phyloP scores from a whole-genome alignment of 1,140 invertebrate species.

The Leptinotarsa defecta region DNA sequence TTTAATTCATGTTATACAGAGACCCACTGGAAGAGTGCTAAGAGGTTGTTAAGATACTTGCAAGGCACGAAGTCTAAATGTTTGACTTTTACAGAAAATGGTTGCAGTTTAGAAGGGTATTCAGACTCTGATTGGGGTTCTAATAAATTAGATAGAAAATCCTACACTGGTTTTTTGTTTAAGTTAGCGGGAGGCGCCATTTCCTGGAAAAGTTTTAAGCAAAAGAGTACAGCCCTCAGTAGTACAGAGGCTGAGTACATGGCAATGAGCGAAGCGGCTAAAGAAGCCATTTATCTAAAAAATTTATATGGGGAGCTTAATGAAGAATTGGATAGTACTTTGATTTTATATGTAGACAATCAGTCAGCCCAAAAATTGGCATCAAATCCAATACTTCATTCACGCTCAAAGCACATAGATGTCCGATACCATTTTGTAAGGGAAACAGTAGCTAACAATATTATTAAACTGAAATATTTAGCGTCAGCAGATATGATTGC shows the following conservation, averaged over 20 bases:
- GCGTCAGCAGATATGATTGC: conserved; percentile 1
- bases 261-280: conserved; percentile 43
- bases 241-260: conserved; percentile 54
- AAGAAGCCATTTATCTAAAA: conserved; percentile 43
- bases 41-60: conserved; percentile 56
- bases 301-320: conserved; percentile 42
- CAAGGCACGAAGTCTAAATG: conserved; percentile 34
- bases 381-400: conserved; percentile 47
- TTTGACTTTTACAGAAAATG: conserved; percentile 10
- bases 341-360: conserved; percentile 51
- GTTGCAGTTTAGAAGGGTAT: conserved; percentile 46
- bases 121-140: conserved; percentile 56
- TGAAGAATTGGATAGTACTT: conserved; percentile 33
- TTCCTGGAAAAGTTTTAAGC: conserved; percentile 49
- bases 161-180: conserved; percentile 49
- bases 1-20: conserved; percentile 48
- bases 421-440: conserved; percentile 52
- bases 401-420: conserved; percentile 52
- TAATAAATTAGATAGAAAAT: conserved; percentile 43
- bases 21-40: conserved; percentile 56
- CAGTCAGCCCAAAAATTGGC: conserved; percentile 52
- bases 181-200: conserved; percentile 40
- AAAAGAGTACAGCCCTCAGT: conserved; percentile 48
- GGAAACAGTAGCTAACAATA: conserved; percentile 30
- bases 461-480: conserved; percentile 5